These are phyloP conservation scores for Ormyrus rosae DNA, from an alignment of 2,888 invertebrate genomes.

Conservation along the genomic window DNA sequence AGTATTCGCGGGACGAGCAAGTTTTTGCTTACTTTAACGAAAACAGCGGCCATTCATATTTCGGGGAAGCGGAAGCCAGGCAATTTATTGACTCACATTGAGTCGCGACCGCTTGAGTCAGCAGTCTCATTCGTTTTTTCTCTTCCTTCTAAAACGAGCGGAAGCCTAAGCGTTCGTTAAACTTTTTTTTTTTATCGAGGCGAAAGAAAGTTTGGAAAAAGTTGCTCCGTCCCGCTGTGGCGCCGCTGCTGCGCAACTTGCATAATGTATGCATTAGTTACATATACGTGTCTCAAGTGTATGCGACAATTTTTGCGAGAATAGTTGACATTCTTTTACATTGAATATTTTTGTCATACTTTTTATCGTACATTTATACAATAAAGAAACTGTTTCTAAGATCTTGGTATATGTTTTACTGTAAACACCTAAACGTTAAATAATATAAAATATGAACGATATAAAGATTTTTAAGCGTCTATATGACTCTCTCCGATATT, in stretches of 20 bases:
- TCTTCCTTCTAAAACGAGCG: neutral
- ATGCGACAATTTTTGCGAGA: neutral
- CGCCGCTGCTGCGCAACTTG: slow-evolving; percentile 1
- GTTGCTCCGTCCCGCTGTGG: neutral
- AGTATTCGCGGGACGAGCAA: slow-evolving; percentile 6
- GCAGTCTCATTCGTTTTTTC: slow-evolving; percentile 4
- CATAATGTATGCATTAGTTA: slow-evolving; percentile 9
- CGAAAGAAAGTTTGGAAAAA: neutral
- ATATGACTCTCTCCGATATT: too few relatives aligned
- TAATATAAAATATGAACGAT: too few relatives aligned
- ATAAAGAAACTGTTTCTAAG: slow-evolving; percentile 54
- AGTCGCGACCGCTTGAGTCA: slow-evolving; percentile 58
- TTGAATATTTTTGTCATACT: slow-evolving; percentile 31
- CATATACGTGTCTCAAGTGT: neutral
- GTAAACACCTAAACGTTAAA: too few relatives aligned
- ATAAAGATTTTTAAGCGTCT: too few relatives aligned
- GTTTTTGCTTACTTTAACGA: neutral
- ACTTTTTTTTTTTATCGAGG: neutral
- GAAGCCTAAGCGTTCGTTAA: slow-evolving; percentile 8
- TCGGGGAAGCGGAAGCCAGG: slow-evolving; percentile 44
- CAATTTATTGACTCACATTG: slow-evolving; percentile 68
- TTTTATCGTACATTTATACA: slow-evolving; percentile 49
- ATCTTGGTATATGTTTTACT: neutral
- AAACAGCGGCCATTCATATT: slow-evolving; percentile 1
- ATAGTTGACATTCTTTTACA: slow-evolving; percentile 29